phyloP scores from a whole-genome alignment of 2,113 vertebrate genomes.

The Pogona vitticeps region DNA sequence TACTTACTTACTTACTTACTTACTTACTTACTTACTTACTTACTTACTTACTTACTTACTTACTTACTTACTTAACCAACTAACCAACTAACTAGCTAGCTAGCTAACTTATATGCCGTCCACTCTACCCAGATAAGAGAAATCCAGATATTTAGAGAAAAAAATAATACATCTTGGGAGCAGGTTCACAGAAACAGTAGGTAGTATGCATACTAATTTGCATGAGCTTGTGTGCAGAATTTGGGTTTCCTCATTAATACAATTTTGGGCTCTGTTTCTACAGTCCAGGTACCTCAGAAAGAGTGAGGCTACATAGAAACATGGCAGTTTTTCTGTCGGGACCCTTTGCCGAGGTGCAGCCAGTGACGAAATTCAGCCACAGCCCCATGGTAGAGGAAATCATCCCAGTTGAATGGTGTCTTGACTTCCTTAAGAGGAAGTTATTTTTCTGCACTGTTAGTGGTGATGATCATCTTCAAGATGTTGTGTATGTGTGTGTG shows the following conservation, averaged over 20 bases:
- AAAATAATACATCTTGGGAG: background rate
- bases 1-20: too few species aligned
- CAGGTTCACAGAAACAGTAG: background rate
- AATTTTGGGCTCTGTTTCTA: background rate
- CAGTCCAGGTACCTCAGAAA: background rate
- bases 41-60: too few species aligned
- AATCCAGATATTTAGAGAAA: background rate
- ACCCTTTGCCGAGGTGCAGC: background rate
- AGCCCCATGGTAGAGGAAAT: conserved; percentile 26
- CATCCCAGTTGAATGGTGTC: rapidly evolving
- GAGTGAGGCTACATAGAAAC: background rate
- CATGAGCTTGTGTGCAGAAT: too few species aligned
- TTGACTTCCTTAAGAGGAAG: background rate
- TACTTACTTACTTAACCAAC: too few species aligned
- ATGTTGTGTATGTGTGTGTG: too few species aligned
- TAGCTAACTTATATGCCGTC: too few species aligned
- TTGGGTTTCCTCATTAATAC: too few species aligned
- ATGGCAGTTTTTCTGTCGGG: background rate
- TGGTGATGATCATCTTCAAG: conserved; percentile 19
- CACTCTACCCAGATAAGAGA: too few species aligned
- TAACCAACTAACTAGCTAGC: too few species aligned
- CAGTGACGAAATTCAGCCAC: too few species aligned
- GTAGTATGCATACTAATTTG: too few species aligned
- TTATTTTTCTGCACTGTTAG: conserved; percentile 4
- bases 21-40: too few species aligned